These are phyloP conservation scores for Calephelis perditalis DNA, from an alignment of 2,888 invertebrate genomes.

Conservation along the genomic window DNA sequence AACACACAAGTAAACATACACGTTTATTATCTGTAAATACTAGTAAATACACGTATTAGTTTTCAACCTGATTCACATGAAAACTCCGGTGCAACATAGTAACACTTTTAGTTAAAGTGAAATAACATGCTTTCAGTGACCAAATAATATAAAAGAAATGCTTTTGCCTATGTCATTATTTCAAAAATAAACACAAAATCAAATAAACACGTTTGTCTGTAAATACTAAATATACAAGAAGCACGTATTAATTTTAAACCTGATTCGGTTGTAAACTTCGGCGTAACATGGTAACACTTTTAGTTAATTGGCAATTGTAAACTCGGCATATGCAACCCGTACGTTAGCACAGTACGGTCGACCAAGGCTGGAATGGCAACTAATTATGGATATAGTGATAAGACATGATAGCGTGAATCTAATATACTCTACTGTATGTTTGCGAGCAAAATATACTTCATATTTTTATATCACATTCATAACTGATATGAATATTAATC, in stretches of 20 bases:
- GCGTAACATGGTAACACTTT: constrained; percentile 43
- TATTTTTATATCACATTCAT: constrained; percentile 31
- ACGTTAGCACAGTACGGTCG: constrained; percentile 52
- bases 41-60: background rate
- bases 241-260: constrained; percentile 35
- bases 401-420: constrained; percentile 58
- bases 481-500: constrained; percentile 29
- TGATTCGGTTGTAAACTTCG: constrained; percentile 50
- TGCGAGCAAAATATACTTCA: constrained; percentile 14
- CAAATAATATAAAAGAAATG: too few species aligned
- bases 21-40: constrained; percentile 7
- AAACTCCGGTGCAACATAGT: constrained; percentile 54
- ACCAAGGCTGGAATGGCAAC: constrained; percentile 54
- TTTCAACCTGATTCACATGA: constrained; percentile 47
- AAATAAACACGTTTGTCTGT: constrained; percentile 13
- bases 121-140: too few species aligned
- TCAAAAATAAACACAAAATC: background rate
- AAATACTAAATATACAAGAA: constrained; percentile 5
- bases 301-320: constrained; percentile 21
- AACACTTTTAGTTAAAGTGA: constrained; percentile 15
- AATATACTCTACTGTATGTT: constrained; percentile 37
- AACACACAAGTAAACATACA: background rate
- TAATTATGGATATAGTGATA: constrained; percentile 68
- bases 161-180: too few species aligned
- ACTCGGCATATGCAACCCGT: constrained; percentile 37